phyloP scores from a whole-genome alignment of 2,113 vertebrate genomes.

The Myxocyprinus asiaticus region DNA sequence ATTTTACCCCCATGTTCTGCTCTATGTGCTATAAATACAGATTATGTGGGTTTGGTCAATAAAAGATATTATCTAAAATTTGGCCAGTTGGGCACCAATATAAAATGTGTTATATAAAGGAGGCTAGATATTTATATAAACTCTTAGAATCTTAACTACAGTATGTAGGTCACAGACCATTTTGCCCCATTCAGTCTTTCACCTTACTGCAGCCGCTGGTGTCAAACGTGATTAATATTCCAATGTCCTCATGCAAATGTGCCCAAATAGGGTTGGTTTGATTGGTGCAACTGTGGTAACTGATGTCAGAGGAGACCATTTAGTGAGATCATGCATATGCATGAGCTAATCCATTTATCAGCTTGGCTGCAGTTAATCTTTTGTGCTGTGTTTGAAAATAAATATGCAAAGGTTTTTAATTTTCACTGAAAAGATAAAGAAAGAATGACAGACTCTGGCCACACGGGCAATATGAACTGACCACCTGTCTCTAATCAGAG shows the following conservation, averaged over 20 bases:
- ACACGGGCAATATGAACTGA: slow-evolving; percentile 18
- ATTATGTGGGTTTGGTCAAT: slow-evolving; percentile 9
- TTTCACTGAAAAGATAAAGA: neutral
- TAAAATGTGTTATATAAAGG: neutral
- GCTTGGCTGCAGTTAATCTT: slow-evolving; percentile 68
- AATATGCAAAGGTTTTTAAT: slow-evolving; percentile 60
- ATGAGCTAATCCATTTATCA: slow-evolving; percentile 71
- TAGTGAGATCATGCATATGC: slow-evolving; percentile 73
- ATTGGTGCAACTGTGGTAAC: slow-evolving; percentile 66
- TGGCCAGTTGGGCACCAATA: slow-evolving; percentile 57
- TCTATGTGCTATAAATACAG: neutral
- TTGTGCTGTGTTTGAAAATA: slow-evolving; percentile 49
- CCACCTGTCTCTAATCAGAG: slow-evolving; percentile 46
- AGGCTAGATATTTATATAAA: slow-evolving; percentile 47
- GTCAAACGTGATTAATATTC: slow-evolving; percentile 76
- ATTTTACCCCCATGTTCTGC: neutral
- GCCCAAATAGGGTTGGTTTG: slow-evolving; percentile 56
- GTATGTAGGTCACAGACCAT: slow-evolving; percentile 69
- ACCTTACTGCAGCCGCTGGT: slow-evolving; percentile 60
- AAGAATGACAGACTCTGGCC: neutral
- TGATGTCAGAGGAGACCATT: slow-evolving; percentile 66
- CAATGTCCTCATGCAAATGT: slow-evolving; percentile 73
- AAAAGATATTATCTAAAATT: slow-evolving; percentile 47
- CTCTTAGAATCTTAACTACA: slow-evolving; percentile 31
- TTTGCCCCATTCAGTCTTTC: slow-evolving; percentile 58